These are phyloP conservation scores for Agelaius tricolor DNA, from an alignment of 2,113 vertebrate genomes.

Conservation along the genomic window DNA sequence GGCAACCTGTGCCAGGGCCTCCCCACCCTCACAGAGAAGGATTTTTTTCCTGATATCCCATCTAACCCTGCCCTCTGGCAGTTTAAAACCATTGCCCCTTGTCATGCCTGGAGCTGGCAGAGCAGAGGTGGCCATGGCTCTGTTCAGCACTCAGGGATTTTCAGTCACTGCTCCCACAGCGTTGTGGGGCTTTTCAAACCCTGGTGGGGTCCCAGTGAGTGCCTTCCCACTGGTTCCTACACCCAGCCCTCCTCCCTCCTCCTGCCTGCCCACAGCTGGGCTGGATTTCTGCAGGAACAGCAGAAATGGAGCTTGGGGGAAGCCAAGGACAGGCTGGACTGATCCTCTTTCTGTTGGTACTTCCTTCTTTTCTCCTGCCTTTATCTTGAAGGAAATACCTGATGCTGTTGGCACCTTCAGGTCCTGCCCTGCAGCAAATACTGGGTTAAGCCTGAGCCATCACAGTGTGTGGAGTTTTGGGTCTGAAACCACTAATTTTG, in stretches of 20 bases:
- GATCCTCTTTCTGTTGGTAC: not conserved
- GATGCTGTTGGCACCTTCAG: not conserved
- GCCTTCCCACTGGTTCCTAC: not conserved
- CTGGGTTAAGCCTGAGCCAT: not conserved
- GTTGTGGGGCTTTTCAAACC: not conserved
- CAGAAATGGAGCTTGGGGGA: not conserved
- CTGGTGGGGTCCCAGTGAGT: not conserved
- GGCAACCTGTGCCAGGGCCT: not conserved
- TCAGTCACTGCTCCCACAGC: fast-evolving
- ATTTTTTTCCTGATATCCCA: not conserved
- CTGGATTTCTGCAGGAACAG: not conserved
- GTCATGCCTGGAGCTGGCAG: not conserved
- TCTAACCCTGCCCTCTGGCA: not conserved
- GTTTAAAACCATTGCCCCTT: not conserved
- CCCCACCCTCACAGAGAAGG: fast-evolving
- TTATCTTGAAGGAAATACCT: not conserved
- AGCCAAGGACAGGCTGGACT: not conserved
- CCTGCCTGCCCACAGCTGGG: fast-evolving
- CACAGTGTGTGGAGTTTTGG: not conserved
- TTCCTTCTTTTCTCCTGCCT: not conserved
- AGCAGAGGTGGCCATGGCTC: not conserved
- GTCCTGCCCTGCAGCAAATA: not conserved
- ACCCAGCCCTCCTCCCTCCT: not conserved
- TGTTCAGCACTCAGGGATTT: not conserved
- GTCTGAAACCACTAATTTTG: not conserved